phyloP scores from a whole-genome alignment of 2,113 vertebrate species.

The Gambusia holbrooki region DNA sequence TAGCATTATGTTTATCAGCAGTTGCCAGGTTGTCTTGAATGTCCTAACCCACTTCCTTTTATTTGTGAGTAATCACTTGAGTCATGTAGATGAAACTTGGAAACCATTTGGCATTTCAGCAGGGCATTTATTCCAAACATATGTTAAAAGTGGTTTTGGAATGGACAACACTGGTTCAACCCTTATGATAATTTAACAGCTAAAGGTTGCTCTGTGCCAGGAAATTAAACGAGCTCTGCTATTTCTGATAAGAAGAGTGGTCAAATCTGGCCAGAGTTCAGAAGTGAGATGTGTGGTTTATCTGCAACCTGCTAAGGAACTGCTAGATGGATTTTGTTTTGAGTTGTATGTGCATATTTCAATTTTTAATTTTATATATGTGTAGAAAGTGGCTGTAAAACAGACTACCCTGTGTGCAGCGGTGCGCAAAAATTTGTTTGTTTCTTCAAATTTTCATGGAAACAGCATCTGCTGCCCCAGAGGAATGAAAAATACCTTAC shows the following conservation, averaged over 20 bases:
- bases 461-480: background rate
- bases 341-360: background rate
- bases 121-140: no score
- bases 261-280: background rate
- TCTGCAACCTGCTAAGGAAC: background rate
- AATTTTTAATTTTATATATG: background rate
- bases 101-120: no score
- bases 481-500: background rate
- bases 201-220: background rate
- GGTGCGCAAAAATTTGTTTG: background rate
- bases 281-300: background rate
- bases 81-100: no score
- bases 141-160: no score
- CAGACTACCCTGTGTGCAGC: background rate
- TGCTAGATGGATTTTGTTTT: background rate
- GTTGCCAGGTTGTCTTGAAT: no score
- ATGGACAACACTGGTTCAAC: background rate
- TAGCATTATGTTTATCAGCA: no score
- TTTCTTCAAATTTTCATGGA: background rate
- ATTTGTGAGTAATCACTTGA: no score
- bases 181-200: background rate
- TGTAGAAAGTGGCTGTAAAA: background rate
- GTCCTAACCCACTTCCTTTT: no score
- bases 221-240: background rate
- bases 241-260: background rate